Percentiles rank a stretch among this genome's conserved stretches.
Conservation (phyloP, 2,113 vertebrate genomes). For the Eptesicus fuscus region DNA sequence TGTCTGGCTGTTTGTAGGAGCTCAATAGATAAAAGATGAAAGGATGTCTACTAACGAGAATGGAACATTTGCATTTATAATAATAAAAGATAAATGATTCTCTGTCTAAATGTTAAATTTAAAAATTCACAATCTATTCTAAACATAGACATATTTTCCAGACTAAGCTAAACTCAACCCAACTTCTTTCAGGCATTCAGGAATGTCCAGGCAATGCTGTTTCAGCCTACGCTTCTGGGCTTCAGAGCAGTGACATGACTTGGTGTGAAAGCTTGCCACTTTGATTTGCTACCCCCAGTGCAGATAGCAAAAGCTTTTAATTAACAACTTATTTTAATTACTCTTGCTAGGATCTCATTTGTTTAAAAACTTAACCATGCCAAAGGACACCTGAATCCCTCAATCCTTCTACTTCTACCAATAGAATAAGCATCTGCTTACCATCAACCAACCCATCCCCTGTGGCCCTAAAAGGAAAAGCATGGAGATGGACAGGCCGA, state of each 20-base stretch:
- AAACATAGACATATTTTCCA: neutral
- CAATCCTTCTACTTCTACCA: neutral
- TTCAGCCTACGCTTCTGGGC: neutral
- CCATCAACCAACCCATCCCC: neutral
- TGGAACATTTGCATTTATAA: neutral
- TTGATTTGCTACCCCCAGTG: slow-evolving; percentile 33
- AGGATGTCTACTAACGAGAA: neutral
- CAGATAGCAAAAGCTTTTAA: slow-evolving; percentile 36
- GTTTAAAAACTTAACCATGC: neutral
- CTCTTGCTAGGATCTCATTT: slow-evolving; percentile 3
- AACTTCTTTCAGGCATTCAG: neutral
- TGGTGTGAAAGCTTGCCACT: slow-evolving; percentile 1
- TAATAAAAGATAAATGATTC: neutral
- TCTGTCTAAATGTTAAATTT: neutral
- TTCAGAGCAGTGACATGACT: neutral
- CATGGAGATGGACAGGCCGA: neutral
- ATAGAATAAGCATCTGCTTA: neutral
- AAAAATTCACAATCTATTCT: neutral
- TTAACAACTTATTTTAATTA: slow-evolving; percentile 44
- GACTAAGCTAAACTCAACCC: neutral
- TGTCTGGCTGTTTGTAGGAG: neutral
- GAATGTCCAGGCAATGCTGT: neutral
- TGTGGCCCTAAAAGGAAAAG: neutral
- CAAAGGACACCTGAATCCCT: neutral
- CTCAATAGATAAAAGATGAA: neutral